Conservation (phyloP, 2,888 invertebrate species). For the Enchytraeus crypticus region DNA sequence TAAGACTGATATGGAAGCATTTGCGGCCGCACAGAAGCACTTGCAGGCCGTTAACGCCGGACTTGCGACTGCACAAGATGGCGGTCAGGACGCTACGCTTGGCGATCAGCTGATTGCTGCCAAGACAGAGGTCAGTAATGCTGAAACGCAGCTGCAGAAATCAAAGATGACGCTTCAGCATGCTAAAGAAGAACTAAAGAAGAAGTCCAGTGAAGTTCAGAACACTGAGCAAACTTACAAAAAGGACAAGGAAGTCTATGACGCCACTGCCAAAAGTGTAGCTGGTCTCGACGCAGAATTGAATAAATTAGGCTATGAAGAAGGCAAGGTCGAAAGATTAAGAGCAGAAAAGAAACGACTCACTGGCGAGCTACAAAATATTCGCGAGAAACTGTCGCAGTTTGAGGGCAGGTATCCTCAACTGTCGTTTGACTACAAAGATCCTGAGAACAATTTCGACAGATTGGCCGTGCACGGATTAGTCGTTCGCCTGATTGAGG, state of each 20-base stretch:
- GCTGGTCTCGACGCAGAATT: constrained; percentile 49
- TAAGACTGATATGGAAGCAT: constrained; percentile 59
- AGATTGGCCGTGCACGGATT: constrained; percentile 61
- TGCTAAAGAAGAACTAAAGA: constrained; percentile 52
- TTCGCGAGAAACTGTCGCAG: constrained; percentile 56
- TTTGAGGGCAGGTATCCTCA: constrained; percentile 53
- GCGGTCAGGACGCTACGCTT: constrained; percentile 69
- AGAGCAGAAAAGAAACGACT: constrained; percentile 53
- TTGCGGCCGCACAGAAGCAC: constrained; percentile 65
- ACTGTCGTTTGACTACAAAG: constrained; percentile 63
- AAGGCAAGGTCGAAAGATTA: constrained; percentile 56
- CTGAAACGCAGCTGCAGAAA: constrained; percentile 69
- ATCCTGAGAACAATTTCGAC: constrained; percentile 58
- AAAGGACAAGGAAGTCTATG: constrained; percentile 53
- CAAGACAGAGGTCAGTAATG: constrained; percentile 65
- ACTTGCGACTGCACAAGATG: constrained; percentile 66
- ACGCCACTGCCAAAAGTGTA: not conserved
- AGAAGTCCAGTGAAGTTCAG: constrained; percentile 61
- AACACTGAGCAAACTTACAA: constrained; percentile 61
- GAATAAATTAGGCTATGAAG: constrained; percentile 54
- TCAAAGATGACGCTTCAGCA: constrained; percentile 60
- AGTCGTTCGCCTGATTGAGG: constrained; percentile 67
- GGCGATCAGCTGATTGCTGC: constrained; percentile 84
- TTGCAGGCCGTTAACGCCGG: constrained; percentile 79
- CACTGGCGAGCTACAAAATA: constrained; percentile 53